Conservation (phyloP, 2,113 vertebrate genomes). For the Echinops telfairi region DNA sequence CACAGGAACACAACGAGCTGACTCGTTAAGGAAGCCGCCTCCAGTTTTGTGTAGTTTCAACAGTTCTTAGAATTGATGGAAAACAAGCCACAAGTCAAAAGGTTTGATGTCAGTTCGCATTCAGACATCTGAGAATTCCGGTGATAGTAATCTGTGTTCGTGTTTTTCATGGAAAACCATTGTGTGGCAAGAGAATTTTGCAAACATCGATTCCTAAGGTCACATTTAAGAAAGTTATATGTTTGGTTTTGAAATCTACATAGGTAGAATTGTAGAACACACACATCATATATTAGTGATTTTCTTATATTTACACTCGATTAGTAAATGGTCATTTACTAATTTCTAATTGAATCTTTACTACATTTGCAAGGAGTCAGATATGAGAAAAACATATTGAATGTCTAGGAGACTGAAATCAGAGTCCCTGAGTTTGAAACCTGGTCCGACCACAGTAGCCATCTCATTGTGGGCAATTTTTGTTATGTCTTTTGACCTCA, state of each 20-base stretch:
- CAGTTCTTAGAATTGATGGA: neutral
- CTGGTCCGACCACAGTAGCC: neutral
- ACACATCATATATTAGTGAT: neutral
- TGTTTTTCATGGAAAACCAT: constrained; percentile 5
- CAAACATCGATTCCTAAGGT: neutral
- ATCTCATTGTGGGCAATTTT: neutral
- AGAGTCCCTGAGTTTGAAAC: neutral
- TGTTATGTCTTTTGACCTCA: neutral
- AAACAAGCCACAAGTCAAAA: constrained; percentile 14
- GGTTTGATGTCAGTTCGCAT: constrained; percentile 1
- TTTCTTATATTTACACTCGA: neutral
- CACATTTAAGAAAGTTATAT: neutral
- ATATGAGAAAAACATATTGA: neutral
- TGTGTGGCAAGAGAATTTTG: neutral
- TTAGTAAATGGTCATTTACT: neutral
- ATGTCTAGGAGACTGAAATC: neutral
- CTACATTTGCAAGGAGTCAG: constrained; percentile 22
- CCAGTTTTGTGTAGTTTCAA: constrained; percentile 12
- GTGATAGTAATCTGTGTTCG: constrained; percentile 32
- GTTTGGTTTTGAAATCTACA: constrained; percentile 38
- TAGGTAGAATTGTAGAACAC: neutral
- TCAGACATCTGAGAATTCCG: neutral
- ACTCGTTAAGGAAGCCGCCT: constrained; percentile 29
- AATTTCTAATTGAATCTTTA: neutral
- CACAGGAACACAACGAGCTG: neutral